Base-by-base conservation (phyloP, 2,888 invertebrate genomes). In the Brachyptera risi region DNA sequence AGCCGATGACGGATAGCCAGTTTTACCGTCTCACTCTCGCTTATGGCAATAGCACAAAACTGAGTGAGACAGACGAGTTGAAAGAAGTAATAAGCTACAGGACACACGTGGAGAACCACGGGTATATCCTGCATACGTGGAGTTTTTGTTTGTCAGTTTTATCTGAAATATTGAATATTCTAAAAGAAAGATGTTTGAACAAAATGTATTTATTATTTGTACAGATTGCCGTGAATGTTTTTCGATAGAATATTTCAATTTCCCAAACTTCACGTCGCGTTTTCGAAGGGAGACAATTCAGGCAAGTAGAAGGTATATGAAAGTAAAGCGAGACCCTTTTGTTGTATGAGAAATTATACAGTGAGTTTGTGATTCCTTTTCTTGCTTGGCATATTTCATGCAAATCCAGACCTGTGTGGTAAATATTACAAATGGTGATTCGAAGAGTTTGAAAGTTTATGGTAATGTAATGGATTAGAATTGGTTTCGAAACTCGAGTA, bases 401-500 rank as follows among this genome's bases (percentile, higher is more conserved):
- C 51, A 51, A 51, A 51, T 51, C 5, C 47, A 47, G 7, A 50
- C 54, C 7, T 24, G 35, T 27, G 54, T 54, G 54, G 54, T 35
- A 37, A 54, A 54, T 54, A 54, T 54, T 54, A 54, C 54, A 54
- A 54, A 54, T 54, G 54, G 54, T 54, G 54, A 54, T 47, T 47
- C 47, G 13, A 47, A 47, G 23, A 47, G 47, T 47, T 47, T 3
- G 21, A 35, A 54, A 54, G 54, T 54, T 54, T 54, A 54, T 54
- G 54, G 54, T 54, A 54, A 54, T 54, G 54, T 54, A 54, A 54
- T 54, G 54, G 54, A 54, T 54, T 54, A 54, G 54, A 54, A 54
- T 54, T 54, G 54, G 54, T 31, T 37, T 54, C 21, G 15, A 54
- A 37, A 47, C 17, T 47, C n/a, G 47, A 47, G 47, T 47, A 47